A percentile compares a stretch with the other conserved stretches of the same genome.
Evolutionary conservation across 2,113 vertebrate genomes (phyloP).

Genomic region (Nothocercus julius): DNA sequence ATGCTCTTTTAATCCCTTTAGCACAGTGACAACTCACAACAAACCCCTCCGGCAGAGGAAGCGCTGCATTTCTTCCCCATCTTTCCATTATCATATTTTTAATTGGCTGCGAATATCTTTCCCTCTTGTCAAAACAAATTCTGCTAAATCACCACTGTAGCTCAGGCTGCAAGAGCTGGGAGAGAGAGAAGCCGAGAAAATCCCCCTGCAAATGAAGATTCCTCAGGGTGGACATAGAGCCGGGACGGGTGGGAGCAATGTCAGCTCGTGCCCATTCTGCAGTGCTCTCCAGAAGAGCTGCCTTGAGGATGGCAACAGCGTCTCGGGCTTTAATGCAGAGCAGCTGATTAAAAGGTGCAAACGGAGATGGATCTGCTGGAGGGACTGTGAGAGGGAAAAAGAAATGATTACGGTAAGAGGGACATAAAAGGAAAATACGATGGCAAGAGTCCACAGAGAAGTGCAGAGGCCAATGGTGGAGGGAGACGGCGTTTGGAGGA

Average conservation of each 20-base stretch:
- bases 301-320: no score
- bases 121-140: slow-evolving; percentile 61
- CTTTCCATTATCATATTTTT: slow-evolving; percentile 60
- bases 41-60: not conserved
- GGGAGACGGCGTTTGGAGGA: not conserved
- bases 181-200: slow-evolving; percentile 37
- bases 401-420: not conserved
- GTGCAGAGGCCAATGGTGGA: not conserved
- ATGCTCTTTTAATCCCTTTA: slow-evolving; percentile 32
- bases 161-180: not conserved
- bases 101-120: slow-evolving; percentile 59
- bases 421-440: not conserved
- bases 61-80: not conserved
- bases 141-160: not conserved
- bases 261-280: fast-evolving
- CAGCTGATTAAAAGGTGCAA: not conserved
- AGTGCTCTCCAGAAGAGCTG: fast-evolving
- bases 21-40: slow-evolving; percentile 22
- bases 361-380: not conserved
- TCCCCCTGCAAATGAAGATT: not conserved
- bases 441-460: not conserved
- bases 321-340: not conserved
- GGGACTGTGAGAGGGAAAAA: not conserved
- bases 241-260: not conserved
- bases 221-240: fast-evolving